Conservation (phyloP, 2,888 invertebrate genomes). For the Lasioglossum villosulum region DNA sequence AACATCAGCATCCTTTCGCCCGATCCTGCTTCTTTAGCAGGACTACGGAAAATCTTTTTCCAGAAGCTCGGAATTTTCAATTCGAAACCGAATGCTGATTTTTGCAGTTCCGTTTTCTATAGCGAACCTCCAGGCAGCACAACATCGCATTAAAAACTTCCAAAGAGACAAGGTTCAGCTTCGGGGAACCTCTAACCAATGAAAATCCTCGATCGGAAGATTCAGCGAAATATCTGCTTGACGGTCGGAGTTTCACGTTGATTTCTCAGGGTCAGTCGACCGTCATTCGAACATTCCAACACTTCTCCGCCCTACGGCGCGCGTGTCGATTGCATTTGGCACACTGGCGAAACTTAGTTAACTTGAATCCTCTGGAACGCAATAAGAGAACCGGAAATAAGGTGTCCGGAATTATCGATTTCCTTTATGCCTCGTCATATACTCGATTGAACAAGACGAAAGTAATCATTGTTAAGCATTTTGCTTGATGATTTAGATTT, state of each 20-base stretch:
- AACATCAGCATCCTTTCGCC: background rate
- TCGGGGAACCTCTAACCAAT: background rate
- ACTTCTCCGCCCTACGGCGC: background rate
- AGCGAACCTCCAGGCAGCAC: background rate
- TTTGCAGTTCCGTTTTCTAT: background rate
- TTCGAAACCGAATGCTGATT: background rate
- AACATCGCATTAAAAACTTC: background rate
- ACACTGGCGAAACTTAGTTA: constrained; percentile 45
- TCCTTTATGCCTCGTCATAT: background rate
- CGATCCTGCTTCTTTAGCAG: background rate
- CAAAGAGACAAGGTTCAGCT: background rate
- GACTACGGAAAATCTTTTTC: background rate
- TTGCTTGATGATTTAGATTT: background rate
- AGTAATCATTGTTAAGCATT: background rate
- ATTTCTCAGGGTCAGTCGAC: constrained; percentile 47
- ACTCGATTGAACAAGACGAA: background rate
- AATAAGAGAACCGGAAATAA: constrained; percentile 33
- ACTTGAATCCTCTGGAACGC: constrained; percentile 40
- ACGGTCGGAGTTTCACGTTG: constrained; percentile 30
- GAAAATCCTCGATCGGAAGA: constrained; percentile 11
- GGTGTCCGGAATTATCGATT: constrained; percentile 2
- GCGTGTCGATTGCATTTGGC: constrained; percentile 38
- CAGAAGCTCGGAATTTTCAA: background rate
- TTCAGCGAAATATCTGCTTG: constrained; percentile 22
- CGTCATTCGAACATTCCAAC: constrained; percentile 22